Percentiles rank a stretch among this genome's conserved stretches.
phyloP scores from a whole-genome alignment of 1,140 invertebrate species.

The Drosophila aff. region DNA sequence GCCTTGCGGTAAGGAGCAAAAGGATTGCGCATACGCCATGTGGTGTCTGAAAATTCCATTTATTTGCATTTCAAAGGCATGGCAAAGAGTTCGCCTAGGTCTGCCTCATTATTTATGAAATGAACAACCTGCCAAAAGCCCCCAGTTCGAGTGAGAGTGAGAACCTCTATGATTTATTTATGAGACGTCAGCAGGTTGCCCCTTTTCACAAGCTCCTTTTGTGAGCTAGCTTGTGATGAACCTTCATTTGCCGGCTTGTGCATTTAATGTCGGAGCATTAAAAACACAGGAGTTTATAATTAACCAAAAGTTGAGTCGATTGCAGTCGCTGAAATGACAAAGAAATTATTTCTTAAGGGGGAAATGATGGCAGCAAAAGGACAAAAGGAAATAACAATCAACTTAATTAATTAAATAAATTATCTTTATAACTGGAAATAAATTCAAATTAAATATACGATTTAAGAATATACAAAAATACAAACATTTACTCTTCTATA shows the following conservation, averaged over 20 bases:
- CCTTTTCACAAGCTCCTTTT: conserved; percentile 31
- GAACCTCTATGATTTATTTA: conserved; percentile 42
- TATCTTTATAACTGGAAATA: background rate
- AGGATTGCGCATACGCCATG: conserved; percentile 39
- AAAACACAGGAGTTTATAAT: conserved; percentile 23
- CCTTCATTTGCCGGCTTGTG: conserved; percentile 11
- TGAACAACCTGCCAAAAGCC: conserved; percentile 30
- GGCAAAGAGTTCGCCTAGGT: conserved; percentile 23
- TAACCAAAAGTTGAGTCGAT: conserved; percentile 23
- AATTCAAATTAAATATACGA: background rate
- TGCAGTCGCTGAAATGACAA: background rate
- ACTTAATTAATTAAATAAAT: background rate
- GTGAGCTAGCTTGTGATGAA: conserved; percentile 9
- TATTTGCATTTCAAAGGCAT: conserved; percentile 52
- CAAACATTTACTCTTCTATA: background rate
- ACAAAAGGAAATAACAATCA: background rate
- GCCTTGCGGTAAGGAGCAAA: conserved; percentile 14
- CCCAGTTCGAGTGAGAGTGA: conserved; percentile 19
- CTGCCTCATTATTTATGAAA: conserved; percentile 49
- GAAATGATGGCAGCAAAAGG: background rate
- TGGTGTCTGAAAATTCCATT: conserved; percentile 33
- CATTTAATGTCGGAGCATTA: conserved; percentile 39
- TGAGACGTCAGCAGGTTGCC: conserved; percentile 43
- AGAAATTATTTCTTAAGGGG: background rate
- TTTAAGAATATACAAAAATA: background rate